Evolutionary conservation across 1,140 invertebrate genomes (phyloP), one percentile per base, ranked within the genome.

Genomic region (Vanessa atalanta): DNA sequence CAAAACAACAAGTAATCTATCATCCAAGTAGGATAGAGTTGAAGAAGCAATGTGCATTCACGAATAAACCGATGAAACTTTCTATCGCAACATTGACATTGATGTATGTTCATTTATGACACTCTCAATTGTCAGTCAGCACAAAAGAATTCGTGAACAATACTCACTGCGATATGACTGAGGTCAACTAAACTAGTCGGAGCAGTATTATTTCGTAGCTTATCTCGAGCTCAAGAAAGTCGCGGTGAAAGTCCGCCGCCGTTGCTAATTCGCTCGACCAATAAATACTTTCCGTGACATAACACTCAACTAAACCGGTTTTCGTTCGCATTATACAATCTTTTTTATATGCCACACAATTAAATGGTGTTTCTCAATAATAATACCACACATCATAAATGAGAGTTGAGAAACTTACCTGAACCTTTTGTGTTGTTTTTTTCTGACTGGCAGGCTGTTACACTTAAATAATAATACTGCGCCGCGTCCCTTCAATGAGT

Each of bases 251-350:
- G 88, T 92, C 84, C 80, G 72, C 67, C 76, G 79, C 78, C 81
- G 76, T 73, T 68, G 83, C 86, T 88, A 88, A 92, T 89, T 87
- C 83, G 81, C 74, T 82, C 82, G 73, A 80, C 81, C 77, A 87
- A 85, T 86, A 84, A 87, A 87, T 82, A 81, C 79, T 83, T 88
- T 84, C 90, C 86, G 83, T 92, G 89, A 88, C 85, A 84, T 79
- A 81, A 83, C 80, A 86, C 78, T 81, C 84, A 83, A 85, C 77
- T 67, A 70, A 86, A 90, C 90, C 85, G 86, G 90, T 92, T 89
- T 70, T 75, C 16, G 73, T 80, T 70, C 77, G 67, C 71, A 72
- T 80, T 79, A 77, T 78, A 77, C 79, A 82, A 88, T 83, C 75
- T 88, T 81, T 77, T 83, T 83, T 73, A 82, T 77, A 78, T 83